Conservation (phyloP, 2,888 invertebrate genomes). For the Lithophane leautieri region DNA sequence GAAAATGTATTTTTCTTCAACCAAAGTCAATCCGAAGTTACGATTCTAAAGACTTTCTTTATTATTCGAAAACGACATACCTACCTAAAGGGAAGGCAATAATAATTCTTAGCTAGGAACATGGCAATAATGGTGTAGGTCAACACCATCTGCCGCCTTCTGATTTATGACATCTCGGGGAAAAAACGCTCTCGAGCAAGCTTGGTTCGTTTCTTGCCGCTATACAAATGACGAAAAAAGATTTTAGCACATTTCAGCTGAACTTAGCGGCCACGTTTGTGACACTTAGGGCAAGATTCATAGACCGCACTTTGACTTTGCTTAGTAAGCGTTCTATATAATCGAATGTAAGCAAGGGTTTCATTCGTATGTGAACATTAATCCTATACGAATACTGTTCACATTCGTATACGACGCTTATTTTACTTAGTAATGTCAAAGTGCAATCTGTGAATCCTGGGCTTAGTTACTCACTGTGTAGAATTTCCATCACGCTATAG, state of each 20-base stretch:
- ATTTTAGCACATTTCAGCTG: conserved; percentile 78
- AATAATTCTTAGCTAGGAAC: conserved; percentile 86
- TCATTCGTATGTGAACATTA: background rate
- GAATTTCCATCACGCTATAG: background rate
- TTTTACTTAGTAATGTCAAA: background rate
- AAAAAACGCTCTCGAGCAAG: conserved; percentile 80
- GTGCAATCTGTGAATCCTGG: background rate
- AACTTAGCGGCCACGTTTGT: conserved; percentile 60
- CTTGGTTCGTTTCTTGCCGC: conserved; percentile 78
- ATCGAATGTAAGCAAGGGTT: background rate
- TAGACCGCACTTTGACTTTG: conserved; percentile 1
- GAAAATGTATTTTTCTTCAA: background rate
- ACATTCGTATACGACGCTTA: background rate
- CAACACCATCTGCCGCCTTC: conserved; percentile 87
- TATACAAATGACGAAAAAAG: conserved; percentile 81
- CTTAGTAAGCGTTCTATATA: background rate
- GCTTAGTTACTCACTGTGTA: conserved; percentile 4
- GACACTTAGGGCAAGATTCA: conserved; percentile 39
- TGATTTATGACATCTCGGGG: conserved; percentile 86
- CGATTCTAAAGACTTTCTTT: conserved; percentile 67
- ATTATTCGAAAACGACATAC: conserved; percentile 74
- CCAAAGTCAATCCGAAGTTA: conserved; percentile 24
- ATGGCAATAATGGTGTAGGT: conserved; percentile 87
- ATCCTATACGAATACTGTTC: background rate
- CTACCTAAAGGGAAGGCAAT: conserved; percentile 76